Evolutionary conservation across 2,888 invertebrate genomes (phyloP).

Genomic region (Leuctra nigra): DNA sequence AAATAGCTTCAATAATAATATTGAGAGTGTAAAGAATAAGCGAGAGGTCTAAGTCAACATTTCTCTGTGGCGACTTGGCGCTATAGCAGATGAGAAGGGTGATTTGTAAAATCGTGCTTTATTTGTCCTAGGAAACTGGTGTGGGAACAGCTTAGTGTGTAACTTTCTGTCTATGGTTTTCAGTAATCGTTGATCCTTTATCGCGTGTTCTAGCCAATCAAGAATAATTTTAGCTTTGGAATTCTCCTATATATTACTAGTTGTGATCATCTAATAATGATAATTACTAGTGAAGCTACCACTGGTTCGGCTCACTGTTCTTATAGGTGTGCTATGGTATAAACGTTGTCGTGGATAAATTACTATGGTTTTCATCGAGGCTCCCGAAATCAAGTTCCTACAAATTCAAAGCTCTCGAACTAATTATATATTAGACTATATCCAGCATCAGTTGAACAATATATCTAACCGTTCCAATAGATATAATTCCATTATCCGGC

Average conservation of each 20-base stretch:
- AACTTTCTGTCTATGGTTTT: too few species aligned
- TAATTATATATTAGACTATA: constrained; percentile 4
- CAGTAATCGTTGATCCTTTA: too few species aligned
- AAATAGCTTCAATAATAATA: too few species aligned
- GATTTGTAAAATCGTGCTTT: too few species aligned
- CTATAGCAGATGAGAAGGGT: too few species aligned
- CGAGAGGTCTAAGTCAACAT: too few species aligned
- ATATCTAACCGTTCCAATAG: not conserved
- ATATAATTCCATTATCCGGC: not conserved
- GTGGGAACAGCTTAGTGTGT: too few species aligned
- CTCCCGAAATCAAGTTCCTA: constrained; percentile 1
- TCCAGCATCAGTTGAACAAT: not conserved
- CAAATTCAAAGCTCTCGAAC: not conserved
- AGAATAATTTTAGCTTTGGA: not conserved
- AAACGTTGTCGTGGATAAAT: constrained; percentile 3
- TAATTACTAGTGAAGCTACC: not conserved
- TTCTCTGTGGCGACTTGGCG: too few species aligned
- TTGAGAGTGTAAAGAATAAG: too few species aligned
- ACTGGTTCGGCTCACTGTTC: not conserved
- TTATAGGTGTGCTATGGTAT: not conserved
- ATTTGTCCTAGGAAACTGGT: too few species aligned
- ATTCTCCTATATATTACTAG: constrained; percentile 6
- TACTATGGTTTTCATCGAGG: constrained; percentile 5
- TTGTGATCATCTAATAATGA: constrained; percentile 2
- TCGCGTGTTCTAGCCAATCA: not conserved